Evolutionary conservation across 1,140 invertebrate species (phyloP), one percentile per base, ranked within the genome.

Genomic region (Pygmarrhopalites habei): DNA sequence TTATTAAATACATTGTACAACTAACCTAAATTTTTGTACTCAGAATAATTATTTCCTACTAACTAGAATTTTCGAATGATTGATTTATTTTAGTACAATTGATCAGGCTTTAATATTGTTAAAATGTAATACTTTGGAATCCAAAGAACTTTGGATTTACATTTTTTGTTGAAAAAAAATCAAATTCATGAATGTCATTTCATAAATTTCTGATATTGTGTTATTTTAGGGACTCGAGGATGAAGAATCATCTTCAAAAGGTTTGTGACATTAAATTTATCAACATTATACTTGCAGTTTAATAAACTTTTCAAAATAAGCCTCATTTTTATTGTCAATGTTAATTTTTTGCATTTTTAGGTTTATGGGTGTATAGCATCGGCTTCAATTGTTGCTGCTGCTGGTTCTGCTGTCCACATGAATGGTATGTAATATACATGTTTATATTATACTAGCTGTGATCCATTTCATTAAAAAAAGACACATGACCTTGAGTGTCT

Each of bases 191-290:
- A 12, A 19, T 12, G 46, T 21, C 7, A 7, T 7, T 49, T 49
- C 10, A 49, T 49, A 12, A 15, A 21, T 12, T 12, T 12, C n/a
- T 14, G 7, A 21, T 14, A 14, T n/a, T 15, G 10, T 55, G 5
- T 10, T 29, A 55, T 55, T 69, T 47, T 66, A 80, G 79, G n/a
- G 91, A 95, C 75, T 80, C 83, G 28, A 86, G 87, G 63, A 87
- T 95, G 10, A 82, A 86, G 58, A 79, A 85, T 72, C 95, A 98
- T 78, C 79, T 98, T 68, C 92, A 92, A 77, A 95, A 95, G 87
- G 94, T 98, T 1, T n/a, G n/a, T n/a, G n/a, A n/a, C n/a, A n/a
- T n/a, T n/a, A n/a, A n/a, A n/a, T n/a, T n/a, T n/a, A n/a, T n/a
- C n/a, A n/a, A n/a, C n/a, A n/a, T n/a, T n/a, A n/a, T n/a, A n/a